Evolutionary conservation across 2,888 invertebrate species (phyloP), one percentile per base, ranked within the genome.

Genomic region (Cephus sareptanus): DNA sequence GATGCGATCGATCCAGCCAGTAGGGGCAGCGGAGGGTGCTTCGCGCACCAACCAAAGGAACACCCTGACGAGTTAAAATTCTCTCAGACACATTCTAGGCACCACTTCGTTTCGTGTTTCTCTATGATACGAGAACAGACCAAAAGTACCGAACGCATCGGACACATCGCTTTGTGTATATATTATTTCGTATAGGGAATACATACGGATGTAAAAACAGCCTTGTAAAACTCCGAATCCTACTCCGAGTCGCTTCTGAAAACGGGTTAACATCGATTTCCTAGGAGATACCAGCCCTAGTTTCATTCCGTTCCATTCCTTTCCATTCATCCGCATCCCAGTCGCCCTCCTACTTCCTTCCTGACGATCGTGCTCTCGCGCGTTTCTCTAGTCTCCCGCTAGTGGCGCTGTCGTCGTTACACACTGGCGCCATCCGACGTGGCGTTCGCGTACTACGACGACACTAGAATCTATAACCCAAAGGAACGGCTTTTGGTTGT

Each of bases 231-330:
- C 3, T 37, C 13, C 4, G 73, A 34, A 75, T 75, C 68, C 70
- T 78, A 75, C 70, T 76, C 75, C 71, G 71, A 75, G 78, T 70
- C 75, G 69, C n/a, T 76, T 74, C 75, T 70, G 12, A n/a, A 37
- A 78, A 56, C 75, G 40, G 73, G 78, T 78, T 78, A 78, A 75
- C 78, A 78, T 78, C 78, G 78, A 78, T 78, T 78, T 78, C 78
- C 73, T n/a, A 71, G 75, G 71, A 35, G 34, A 35, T 76, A 40
- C 76, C 76, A 34, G 40, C 34, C 77, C 40, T 71, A 34, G 30
- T 40, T 74, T 56, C 73, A 33, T 31, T 74, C 74, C 74, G n/a
- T 35, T 23, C 74, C 33, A 74, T 70, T 70, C 69, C 69, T 15
- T 31, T 31, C 31, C 70, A 37, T 70, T 70, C 70, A 70, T 70